These are phyloP conservation scores for Artemia franciscana DNA, from an alignment of 1,140 invertebrate genomes.

Conservation along the genomic window DNA sequence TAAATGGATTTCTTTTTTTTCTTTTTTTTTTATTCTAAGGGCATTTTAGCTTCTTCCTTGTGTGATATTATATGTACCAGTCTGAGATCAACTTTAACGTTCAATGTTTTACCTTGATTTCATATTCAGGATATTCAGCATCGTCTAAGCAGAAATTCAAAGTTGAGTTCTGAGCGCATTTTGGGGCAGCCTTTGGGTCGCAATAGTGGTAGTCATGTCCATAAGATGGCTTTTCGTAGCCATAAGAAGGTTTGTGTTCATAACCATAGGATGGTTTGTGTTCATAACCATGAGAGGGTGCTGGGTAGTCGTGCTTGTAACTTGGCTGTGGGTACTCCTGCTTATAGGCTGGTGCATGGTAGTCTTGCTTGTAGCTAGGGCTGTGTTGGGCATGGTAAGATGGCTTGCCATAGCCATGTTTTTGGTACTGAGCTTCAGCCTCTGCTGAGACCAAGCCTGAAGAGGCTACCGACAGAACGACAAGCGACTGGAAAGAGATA, in stretches of 20 bases:
- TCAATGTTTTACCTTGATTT: slow-evolving; percentile 10
- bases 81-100: too few species aligned
- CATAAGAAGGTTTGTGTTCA: not conserved
- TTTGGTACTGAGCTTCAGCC: not conserved
- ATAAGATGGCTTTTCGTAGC: not conserved
- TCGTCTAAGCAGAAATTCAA: slow-evolving; percentile 12
- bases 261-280: not conserved
- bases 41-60: too few species aligned
- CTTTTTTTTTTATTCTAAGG: too few species aligned
- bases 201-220: slow-evolving; percentile 8
- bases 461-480: not conserved
- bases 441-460: not conserved
- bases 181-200: slow-evolving; percentile 10
- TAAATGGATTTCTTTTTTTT: too few species aligned
- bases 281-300: not conserved
- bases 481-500: not conserved
- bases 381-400: not conserved
- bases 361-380: not conserved
- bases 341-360: not conserved
- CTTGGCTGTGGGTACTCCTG: not conserved
- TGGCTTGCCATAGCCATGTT: not conserved
- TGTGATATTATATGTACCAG: too few species aligned
- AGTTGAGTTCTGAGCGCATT: slow-evolving; percentile 12
- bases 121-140: slow-evolving; percentile 13
- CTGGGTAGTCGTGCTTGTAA: not conserved